phyloP scores from a whole-genome alignment of 2,888 invertebrate genomes.

The Drosophila barbarae region DNA sequence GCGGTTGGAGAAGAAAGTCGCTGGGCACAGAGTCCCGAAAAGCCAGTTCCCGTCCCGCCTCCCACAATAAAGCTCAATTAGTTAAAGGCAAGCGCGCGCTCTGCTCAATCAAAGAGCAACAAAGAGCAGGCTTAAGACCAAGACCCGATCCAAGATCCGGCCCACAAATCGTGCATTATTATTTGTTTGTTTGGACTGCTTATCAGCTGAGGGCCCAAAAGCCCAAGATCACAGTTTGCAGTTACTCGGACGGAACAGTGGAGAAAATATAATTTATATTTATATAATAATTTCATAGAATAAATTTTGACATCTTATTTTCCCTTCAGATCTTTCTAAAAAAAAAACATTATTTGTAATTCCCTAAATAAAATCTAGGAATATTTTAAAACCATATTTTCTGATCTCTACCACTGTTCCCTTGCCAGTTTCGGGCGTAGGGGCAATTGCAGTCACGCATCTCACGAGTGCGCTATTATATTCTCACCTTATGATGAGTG shows the following conservation, averaged over 20 bases:
- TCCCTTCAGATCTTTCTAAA: rapidly evolving
- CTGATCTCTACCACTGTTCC: slow-evolving; percentile 42
- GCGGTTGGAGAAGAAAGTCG: slow-evolving; percentile 31
- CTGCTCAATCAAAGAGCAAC: slow-evolving; percentile 61
- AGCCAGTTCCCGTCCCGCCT: slow-evolving; percentile 41
- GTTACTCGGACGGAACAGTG: background rate
- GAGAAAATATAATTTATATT: too few relatives aligned
- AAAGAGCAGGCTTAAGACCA: slow-evolving; percentile 9
- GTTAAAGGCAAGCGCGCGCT: slow-evolving; percentile 60
- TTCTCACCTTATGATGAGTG: slow-evolving; percentile 75
- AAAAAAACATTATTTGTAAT: background rate
- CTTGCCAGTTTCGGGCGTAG: slow-evolving; percentile 60
- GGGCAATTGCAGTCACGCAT: slow-evolving; percentile 78
- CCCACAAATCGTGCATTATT: slow-evolving; percentile 71
- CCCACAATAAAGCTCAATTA: slow-evolving; percentile 68
- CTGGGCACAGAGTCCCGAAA: background rate
- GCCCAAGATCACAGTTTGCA: slow-evolving; percentile 51
- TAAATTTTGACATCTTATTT: too few relatives aligned
- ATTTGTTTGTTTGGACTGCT: slow-evolving; percentile 72
- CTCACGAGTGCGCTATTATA: slow-evolving; percentile 80
- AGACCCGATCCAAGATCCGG: slow-evolving; percentile 23
- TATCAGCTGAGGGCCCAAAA: slow-evolving; percentile 55
- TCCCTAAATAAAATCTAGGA: background rate
- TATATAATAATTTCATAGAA: rapidly evolving
- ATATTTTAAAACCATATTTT: background rate